These are phyloP conservation scores for Squalus acanthias DNA, from an alignment of 2,797 vertebrate species.

Conservation along the genomic window DNA sequence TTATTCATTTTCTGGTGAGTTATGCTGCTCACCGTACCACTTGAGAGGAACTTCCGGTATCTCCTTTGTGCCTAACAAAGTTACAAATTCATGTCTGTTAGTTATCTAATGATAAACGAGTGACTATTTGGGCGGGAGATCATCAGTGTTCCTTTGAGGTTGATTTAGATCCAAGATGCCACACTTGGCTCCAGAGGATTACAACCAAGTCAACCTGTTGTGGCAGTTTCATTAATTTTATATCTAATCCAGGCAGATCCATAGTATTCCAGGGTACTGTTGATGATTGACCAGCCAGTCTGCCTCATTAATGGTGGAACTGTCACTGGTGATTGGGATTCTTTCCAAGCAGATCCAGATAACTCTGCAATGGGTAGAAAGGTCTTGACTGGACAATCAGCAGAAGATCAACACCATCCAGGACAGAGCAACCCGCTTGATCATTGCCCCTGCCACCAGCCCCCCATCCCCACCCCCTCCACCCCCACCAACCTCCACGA, in stretches of 20 bases:
- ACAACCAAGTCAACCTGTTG: background rate
- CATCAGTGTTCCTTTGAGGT: background rate
- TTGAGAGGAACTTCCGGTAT: background rate
- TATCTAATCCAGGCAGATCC: background rate
- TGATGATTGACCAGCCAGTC: background rate
- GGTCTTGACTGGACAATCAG: background rate
- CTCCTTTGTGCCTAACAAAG: background rate
- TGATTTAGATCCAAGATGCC: background rate
- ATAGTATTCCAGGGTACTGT: background rate
- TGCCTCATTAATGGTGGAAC: background rate
- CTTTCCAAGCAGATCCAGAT: background rate
- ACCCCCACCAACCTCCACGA: background rate
- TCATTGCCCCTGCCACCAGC: background rate
- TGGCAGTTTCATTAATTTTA: background rate
- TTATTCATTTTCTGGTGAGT: background rate
- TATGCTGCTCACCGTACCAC: background rate
- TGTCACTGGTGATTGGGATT: background rate
- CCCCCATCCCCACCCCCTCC: background rate
- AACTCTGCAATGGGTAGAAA: background rate
- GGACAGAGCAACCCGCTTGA: too few species aligned
- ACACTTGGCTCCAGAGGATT: background rate
- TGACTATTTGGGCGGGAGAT: background rate
- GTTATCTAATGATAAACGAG: background rate
- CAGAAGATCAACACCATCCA: background rate
- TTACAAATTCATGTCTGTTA: background rate